Conservation (phyloP, 2,113 vertebrate species). For the Notothenia rossii region DNA sequence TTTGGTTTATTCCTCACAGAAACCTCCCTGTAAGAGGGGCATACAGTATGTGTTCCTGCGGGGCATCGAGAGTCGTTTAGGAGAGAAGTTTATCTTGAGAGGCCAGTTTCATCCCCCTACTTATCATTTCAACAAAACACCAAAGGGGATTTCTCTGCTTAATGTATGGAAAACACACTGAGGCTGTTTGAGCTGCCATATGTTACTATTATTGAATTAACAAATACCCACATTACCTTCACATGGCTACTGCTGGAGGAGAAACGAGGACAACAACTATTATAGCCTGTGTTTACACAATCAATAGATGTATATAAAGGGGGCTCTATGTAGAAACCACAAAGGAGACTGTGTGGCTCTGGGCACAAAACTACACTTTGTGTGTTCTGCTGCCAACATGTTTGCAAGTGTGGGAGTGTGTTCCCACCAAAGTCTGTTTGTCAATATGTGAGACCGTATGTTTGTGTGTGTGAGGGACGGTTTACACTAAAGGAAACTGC, state of each 20-base stretch:
- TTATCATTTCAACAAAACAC: slow-evolving; percentile 39
- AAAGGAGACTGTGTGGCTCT: slow-evolving; percentile 38
- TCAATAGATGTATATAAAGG: slow-evolving; percentile 42
- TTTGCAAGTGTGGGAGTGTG: slow-evolving; percentile 27
- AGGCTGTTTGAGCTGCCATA: slow-evolving; percentile 52
- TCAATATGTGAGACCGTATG: slow-evolving; percentile 77
- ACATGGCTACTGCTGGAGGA: slow-evolving; percentile 33
- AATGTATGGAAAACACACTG: slow-evolving; percentile 53
- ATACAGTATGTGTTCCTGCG: slow-evolving; percentile 34
- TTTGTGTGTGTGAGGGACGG: slow-evolving; percentile 51
- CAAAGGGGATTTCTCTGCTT: slow-evolving; percentile 9
- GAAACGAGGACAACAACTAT: slow-evolving; percentile 60
- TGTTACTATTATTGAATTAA: slow-evolving; percentile 64
- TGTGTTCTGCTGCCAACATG: slow-evolving; percentile 72
- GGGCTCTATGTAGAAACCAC: slow-evolving; percentile 40
- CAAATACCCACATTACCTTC: slow-evolving; percentile 57
- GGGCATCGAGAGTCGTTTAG: neutral
- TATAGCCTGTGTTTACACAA: slow-evolving; percentile 45
- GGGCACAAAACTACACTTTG: slow-evolving; percentile 44
- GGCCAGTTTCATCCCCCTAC: neutral
- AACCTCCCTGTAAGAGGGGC: no score
- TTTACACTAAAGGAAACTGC: slow-evolving; percentile 67
- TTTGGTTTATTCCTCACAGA: slow-evolving; percentile 28
- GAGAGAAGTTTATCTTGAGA: slow-evolving; percentile 16
- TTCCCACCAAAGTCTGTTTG: slow-evolving; percentile 68